Percentiles rank a stretch among this genome's conserved stretches.
phyloP scores from a whole-genome alignment of 2,888 invertebrate genomes.

The Lottia scabra region DNA sequence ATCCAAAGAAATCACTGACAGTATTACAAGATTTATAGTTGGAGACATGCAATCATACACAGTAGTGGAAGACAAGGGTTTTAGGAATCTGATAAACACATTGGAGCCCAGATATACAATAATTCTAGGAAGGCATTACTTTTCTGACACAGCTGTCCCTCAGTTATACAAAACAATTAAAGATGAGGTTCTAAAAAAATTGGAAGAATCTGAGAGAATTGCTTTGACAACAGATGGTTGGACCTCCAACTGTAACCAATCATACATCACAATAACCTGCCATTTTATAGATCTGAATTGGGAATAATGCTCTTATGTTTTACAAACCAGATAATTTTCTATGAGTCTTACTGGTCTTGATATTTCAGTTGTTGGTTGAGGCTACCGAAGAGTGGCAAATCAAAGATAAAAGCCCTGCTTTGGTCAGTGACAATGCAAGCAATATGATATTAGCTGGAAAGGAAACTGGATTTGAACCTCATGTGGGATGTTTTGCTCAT shows the following conservation, averaged over 20 bases:
- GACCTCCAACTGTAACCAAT: conserved; percentile 9
- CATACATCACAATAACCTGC: conserved; percentile 17
- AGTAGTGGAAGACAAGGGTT: conserved; percentile 19
- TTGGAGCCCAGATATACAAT: conserved; percentile 18
- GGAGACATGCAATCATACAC: conserved; percentile 17
- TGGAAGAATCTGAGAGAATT: conserved; percentile 20
- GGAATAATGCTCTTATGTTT: conserved; percentile 19
- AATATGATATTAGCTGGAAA: conserved; percentile 24
- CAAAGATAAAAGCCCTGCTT: conserved; percentile 11
- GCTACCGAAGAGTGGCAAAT: conserved; percentile 24
- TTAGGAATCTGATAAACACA: conserved; percentile 15
- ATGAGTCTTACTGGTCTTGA: background rate
- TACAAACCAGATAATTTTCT: conserved; percentile 12
- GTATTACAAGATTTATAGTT: background rate
- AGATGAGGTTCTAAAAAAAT: conserved; percentile 17
- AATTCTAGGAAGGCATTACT: conserved; percentile 12
- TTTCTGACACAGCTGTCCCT: conserved; percentile 15
- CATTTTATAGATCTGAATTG: conserved; percentile 24
- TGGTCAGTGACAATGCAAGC: conserved; percentile 26
- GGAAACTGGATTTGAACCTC: conserved; percentile 7
- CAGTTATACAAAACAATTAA: conserved; percentile 19
- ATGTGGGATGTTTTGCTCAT: conserved; percentile 27
- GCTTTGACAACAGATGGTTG: conserved; percentile 22
- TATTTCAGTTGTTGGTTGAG: conserved; percentile 17
- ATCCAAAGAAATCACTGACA: background rate